phyloP scores from a whole-genome alignment of 1,140 invertebrate genomes.

The Helicoverpa zea region DNA sequence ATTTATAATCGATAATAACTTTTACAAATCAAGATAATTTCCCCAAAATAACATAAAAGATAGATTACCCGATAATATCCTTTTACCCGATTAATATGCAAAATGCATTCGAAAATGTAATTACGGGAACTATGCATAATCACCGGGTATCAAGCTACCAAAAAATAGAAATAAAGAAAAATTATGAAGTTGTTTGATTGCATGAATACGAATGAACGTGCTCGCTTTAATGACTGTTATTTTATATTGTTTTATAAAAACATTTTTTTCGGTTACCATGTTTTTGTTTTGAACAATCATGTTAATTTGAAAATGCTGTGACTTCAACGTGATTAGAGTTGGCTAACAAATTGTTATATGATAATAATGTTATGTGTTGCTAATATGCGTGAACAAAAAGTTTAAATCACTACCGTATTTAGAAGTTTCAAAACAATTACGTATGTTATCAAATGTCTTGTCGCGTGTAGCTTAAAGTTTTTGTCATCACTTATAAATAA shows the following conservation, averaged over 20 bases:
- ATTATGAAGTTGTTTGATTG: conserved; percentile 16
- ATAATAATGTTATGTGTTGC: neutral
- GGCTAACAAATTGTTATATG: neutral
- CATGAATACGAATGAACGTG: conserved; percentile 54
- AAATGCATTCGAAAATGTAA: conserved; percentile 48
- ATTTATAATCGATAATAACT: neutral
- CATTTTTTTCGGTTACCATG: neutral
- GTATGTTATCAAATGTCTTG: neutral
- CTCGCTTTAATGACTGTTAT: conserved; percentile 50
- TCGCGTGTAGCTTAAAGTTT: no score
- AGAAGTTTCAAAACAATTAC: neutral
- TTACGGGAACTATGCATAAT: conserved; percentile 58
- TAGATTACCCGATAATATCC: conserved; percentile 40
- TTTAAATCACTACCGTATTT: neutral
- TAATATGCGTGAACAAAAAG: neutral
- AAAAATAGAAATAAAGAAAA: conserved; percentile 49
- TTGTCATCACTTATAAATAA: no score
- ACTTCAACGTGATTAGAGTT: neutral
- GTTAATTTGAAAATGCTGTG: conserved; percentile 20
- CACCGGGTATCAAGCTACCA: conserved; percentile 40
- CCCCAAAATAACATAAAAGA: conserved; percentile 4
- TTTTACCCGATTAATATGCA: conserved; percentile 48
- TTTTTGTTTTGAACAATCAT: conserved; percentile 10
- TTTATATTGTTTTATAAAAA: conserved; percentile 52
- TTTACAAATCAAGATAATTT: conserved; percentile 8